Conservation (phyloP, 1,140 invertebrate species). For the Subanguina moxae region DNA sequence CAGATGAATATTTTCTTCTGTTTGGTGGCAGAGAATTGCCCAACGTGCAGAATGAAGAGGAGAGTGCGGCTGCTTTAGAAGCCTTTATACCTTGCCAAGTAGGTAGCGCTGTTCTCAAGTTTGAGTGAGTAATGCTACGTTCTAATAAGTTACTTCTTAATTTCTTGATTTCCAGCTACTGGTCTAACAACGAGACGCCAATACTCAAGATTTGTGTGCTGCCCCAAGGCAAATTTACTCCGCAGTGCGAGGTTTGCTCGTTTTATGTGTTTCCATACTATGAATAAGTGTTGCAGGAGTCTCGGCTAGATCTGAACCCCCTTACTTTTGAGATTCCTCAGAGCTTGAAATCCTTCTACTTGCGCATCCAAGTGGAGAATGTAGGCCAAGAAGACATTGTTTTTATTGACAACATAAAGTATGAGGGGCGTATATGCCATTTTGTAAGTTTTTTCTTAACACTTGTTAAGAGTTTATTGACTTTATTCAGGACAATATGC, state of each 20-base stretch:
- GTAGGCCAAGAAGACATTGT: conserved; percentile 43
- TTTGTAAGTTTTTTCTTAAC: conserved; percentile 1
- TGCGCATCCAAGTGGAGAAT: conserved; percentile 43
- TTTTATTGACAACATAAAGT: conserved; percentile 39
- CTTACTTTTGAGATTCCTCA: conserved; percentile 46
- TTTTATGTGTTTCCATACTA: conserved; percentile 9
- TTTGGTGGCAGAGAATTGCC: conserved; percentile 18
- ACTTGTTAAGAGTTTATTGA: no score
- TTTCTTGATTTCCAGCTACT: conserved; percentile 32
- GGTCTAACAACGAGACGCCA: conserved; percentile 43
- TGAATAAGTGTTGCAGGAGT: conserved; percentile 32
- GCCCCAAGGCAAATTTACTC: conserved; percentile 20
- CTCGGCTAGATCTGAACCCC: conserved; percentile 38
- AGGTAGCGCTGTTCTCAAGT: conserved; percentile 31
- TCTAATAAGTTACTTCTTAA: not conserved
- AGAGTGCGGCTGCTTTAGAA: conserved; percentile 34
- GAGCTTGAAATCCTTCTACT: conserved; percentile 33
- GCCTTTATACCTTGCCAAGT: conserved; percentile 38
- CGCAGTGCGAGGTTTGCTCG: conserved; percentile 38
- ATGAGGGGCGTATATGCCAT: conserved; percentile 45
- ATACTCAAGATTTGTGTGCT: conserved; percentile 42
- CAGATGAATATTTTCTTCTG: conserved; percentile 43
- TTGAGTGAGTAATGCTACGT: conserved; percentile 36
- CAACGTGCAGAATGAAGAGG: not conserved
- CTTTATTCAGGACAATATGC: no score